A percentile compares a stretch with the other conserved stretches of the same genome.
phyloP scores from a whole-genome alignment of 92 coral and sea anemone species.

The Porites evermanni region DNA sequence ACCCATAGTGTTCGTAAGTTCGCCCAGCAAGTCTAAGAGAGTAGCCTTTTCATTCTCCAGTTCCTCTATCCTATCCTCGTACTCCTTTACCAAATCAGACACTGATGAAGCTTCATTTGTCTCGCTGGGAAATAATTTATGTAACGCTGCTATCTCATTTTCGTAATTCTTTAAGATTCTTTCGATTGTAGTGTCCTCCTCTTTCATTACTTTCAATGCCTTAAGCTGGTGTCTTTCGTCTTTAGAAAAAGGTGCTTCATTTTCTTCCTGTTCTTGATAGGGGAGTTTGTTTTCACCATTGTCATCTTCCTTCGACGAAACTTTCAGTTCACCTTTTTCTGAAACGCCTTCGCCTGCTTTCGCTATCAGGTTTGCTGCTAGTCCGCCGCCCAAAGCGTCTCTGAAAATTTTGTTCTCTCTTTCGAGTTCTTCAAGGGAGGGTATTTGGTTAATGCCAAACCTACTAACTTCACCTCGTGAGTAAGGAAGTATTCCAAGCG shows the following conservation, averaged over 20 bases:
- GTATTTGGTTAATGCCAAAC: background rate
- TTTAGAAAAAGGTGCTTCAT: background rate
- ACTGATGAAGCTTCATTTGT: conserved; percentile 14
- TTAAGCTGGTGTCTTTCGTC: background rate
- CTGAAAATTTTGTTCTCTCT: conserved; percentile 19
- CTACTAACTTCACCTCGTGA: background rate
- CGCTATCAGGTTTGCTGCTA: background rate
- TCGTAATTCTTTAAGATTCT: conserved; percentile 42
- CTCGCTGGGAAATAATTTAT: conserved; percentile 3
- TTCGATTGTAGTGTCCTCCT: conserved; percentile 36
- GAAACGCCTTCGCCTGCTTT: background rate
- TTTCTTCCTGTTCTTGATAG: background rate
- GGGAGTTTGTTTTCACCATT: background rate
- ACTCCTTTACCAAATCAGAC: conserved; percentile 31
- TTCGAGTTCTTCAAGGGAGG: background rate
- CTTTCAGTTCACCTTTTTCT: background rate
- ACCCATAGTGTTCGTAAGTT: conserved; percentile 7
- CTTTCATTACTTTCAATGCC: conserved; percentile 2
- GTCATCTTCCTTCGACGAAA: background rate
- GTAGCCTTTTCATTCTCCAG: background rate
- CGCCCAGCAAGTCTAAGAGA: background rate
- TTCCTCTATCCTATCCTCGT: conserved; percentile 19
- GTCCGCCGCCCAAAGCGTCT: background rate
- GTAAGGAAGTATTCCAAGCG: conserved; percentile 29
- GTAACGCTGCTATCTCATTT: conserved; percentile 39